phyloP scores from a whole-genome alignment of 2,888 invertebrate genomes.

The Carcina quercana region DNA sequence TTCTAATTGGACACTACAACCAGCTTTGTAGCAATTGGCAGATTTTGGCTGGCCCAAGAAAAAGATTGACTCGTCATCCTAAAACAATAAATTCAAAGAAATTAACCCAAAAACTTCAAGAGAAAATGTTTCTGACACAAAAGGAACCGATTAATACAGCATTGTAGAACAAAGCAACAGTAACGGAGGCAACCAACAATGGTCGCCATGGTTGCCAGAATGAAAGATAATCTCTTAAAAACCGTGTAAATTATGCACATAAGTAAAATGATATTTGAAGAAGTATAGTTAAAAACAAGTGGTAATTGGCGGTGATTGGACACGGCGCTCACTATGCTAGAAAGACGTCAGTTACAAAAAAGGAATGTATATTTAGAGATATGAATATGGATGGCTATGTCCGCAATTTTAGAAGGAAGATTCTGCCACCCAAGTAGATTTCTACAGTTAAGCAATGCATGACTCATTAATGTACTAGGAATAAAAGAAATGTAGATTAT shows the following conservation, averaged over 20 bases:
- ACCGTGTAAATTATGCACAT: slow-evolving; percentile 54
- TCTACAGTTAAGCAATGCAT: too few species aligned
- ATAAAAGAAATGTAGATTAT: too few species aligned
- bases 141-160: too few species aligned
- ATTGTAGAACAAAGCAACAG: slow-evolving; percentile 34
- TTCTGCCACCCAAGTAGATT: slow-evolving; percentile 18
- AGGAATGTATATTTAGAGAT: slow-evolving; percentile 4
- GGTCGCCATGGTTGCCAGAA: background rate
- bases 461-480: too few species aligned
- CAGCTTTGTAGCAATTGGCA: too few species aligned
- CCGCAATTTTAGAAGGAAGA: slow-evolving; percentile 13
- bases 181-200: background rate
- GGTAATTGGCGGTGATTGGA: slow-evolving; percentile 48
- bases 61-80: too few species aligned
- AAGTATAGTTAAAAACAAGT: slow-evolving; percentile 44
- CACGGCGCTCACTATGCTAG: slow-evolving; percentile 29
- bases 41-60: too few species aligned
- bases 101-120: too few species aligned
- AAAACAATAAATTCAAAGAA: too few species aligned
- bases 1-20: too few species aligned
- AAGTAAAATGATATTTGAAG: slow-evolving; percentile 26
- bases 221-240: slow-evolving; percentile 31
- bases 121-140: too few species aligned
- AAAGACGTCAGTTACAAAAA: slow-evolving; percentile 10
- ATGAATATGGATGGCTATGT: slow-evolving; percentile 25